These are phyloP conservation scores for Aphaenogaster ashmeadi DNA, from an alignment of 1,140 invertebrate species.

Conservation along the genomic window DNA sequence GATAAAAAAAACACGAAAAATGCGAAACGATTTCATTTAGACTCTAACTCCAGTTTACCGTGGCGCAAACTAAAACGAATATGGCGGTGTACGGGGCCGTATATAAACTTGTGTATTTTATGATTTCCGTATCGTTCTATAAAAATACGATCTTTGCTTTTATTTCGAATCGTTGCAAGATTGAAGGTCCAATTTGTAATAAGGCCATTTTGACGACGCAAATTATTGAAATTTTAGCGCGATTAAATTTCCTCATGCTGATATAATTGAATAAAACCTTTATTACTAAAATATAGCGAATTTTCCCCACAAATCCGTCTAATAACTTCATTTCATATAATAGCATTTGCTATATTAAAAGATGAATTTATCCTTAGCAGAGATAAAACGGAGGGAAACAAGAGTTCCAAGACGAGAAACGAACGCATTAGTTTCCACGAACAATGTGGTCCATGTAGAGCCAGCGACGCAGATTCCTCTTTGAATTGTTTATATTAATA, in stretches of 20 bases:
- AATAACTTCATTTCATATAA: constrained; percentile 19
- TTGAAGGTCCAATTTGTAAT: neutral
- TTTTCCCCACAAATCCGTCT: neutral
- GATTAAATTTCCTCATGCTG: neutral
- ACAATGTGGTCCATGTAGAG: neutral
- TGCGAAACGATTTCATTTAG: neutral
- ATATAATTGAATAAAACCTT: neutral
- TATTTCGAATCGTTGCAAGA: neutral
- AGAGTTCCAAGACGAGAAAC: neutral
- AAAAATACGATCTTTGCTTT: neutral
- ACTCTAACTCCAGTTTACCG: constrained; percentile 3
- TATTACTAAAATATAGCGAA: neutral
- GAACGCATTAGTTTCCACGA: neutral
- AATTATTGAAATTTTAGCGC: neutral
- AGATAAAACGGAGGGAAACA: neutral
- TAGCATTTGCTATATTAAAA: constrained; percentile 2
- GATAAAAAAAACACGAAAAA: neutral
- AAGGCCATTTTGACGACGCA: neutral
- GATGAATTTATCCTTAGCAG: neutral
- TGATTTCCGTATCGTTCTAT: neutral
- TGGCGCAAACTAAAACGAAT: constrained; percentile 41
- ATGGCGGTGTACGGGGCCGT: neutral
- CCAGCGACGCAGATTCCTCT: neutral
- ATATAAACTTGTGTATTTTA: neutral
- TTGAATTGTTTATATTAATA: constrained; percentile 37